phyloP scores from a whole-genome alignment of 1,140 invertebrate species.

The Ostrea denselamellosa region DNA sequence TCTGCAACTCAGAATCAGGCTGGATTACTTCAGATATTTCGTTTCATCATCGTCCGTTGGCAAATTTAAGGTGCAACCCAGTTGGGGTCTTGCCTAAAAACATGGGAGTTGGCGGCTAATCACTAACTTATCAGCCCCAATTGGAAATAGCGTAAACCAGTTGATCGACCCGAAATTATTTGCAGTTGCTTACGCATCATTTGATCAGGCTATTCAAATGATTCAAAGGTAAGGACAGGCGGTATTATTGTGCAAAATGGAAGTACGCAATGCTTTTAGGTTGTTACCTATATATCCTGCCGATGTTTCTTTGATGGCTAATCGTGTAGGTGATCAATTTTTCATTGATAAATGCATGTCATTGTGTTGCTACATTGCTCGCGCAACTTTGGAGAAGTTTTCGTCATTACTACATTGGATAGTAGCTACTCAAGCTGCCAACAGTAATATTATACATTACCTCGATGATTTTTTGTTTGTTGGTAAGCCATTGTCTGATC shows the following conservation, averaged over 20 bases:
- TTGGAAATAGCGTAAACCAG: background rate
- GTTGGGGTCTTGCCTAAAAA: background rate
- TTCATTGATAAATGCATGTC: constrained; percentile 49
- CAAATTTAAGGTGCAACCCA: constrained; percentile 2
- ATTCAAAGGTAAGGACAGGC: constrained; percentile 29
- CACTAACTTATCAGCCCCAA: background rate
- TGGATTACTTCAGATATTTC: no score
- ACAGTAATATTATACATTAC: no score
- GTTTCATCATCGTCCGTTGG: background rate
- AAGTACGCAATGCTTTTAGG: constrained; percentile 42
- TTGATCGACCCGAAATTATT: background rate
- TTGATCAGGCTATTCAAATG: background rate
- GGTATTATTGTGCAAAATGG: constrained; percentile 30
- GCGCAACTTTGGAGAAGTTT: background rate
- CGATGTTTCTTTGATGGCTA: constrained; percentile 41
- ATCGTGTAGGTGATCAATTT: constrained; percentile 11
- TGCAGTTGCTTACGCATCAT: background rate
- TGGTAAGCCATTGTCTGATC: no score
- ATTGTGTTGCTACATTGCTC: background rate
- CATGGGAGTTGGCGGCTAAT: background rate
- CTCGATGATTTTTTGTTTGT: no score
- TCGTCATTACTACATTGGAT: no score
- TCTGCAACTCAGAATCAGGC: no score
- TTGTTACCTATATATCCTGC: constrained; percentile 42
- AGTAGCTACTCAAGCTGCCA: no score